phyloP scores from a whole-genome alignment of 2,888 invertebrate species.

The Tachina lurida region DNA sequence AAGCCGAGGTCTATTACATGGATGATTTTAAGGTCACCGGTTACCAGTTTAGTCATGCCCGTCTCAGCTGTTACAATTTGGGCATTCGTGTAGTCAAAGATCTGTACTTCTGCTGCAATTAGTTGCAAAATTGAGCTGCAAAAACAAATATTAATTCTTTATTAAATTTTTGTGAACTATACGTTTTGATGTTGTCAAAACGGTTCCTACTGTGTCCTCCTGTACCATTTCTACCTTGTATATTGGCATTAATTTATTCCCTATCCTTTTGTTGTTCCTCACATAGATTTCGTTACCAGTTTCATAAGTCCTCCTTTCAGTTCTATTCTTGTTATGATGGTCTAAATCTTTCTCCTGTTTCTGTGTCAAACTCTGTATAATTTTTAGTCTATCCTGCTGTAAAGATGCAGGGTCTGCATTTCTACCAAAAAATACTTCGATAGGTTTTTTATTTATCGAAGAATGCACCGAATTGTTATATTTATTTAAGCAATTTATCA shows the following conservation, averaged over 20 bases:
- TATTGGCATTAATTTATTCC: constrained; percentile 16
- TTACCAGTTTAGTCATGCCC: neutral
- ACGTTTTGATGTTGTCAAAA: neutral
- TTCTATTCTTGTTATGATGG: too few relatives aligned
- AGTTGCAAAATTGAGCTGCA: neutral
- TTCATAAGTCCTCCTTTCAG: neutral
- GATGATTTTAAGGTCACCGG: too few relatives aligned
- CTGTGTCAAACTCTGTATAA: constrained; percentile 1
- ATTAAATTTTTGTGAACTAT: constrained; percentile 11
- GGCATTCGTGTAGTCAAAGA: constrained; percentile 7
- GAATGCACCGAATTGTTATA: constrained; percentile 62
- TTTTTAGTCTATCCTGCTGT: constrained; percentile 31
- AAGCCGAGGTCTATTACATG: neutral
- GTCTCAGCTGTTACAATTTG: constrained; percentile 22
- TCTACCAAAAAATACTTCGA: constrained; percentile 58
- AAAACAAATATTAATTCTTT: constrained; percentile 5
- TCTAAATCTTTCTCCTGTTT: constrained; percentile 17
- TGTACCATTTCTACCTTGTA: constrained; percentile 10
- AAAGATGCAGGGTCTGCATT: neutral
- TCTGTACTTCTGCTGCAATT: neutral
- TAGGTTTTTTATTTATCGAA: constrained; percentile 49
- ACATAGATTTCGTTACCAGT: neutral
- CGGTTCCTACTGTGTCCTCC: constrained; percentile 8
- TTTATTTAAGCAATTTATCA: constrained; percentile 55
- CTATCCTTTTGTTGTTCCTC: constrained; percentile 1